Evolutionary conservation across 23 tunicate species (phyloP).

Genomic region (Halocynthia aurantium): DNA sequence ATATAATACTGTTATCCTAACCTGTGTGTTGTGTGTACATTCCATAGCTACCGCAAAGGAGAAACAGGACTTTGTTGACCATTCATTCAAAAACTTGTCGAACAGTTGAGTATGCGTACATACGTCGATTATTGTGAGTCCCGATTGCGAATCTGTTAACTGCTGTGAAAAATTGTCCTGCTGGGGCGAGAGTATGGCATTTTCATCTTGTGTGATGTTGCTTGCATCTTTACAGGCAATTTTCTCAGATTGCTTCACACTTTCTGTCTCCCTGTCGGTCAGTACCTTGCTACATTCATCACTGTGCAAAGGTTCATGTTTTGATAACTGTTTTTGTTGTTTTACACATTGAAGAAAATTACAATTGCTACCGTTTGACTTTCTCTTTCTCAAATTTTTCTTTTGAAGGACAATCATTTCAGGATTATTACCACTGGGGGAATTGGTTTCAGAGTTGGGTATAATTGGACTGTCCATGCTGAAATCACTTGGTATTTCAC

Average conservation of each 20-base stretch:
- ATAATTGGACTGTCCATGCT: neutral
- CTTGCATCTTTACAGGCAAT: no score
- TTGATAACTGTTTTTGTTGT: no score
- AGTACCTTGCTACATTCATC: no score
- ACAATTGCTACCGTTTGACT: no score
- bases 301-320: no score
- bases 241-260: no score
- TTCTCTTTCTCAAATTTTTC: no score
- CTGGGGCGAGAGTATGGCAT: neutral
- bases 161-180: neutral
- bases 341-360: no score
- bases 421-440: no score
- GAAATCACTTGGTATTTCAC: neutral
- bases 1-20: neutral
- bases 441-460: no score
- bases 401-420: no score
- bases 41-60: conserved; percentile 17
- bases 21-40: neutral
- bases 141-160: neutral
- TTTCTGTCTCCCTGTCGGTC: no score
- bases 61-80: conserved; percentile 3
- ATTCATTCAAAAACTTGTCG: conserved; percentile 7
- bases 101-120: conserved; percentile 20
- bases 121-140: conserved; percentile 19
- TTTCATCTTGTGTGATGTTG: neutral